Percentiles rank a stretch among this genome's conserved stretches.
These are phyloP conservation scores for Drosophila carrolli DNA, from an alignment of 1,140 invertebrate genomes.

Conservation along the genomic window DNA sequence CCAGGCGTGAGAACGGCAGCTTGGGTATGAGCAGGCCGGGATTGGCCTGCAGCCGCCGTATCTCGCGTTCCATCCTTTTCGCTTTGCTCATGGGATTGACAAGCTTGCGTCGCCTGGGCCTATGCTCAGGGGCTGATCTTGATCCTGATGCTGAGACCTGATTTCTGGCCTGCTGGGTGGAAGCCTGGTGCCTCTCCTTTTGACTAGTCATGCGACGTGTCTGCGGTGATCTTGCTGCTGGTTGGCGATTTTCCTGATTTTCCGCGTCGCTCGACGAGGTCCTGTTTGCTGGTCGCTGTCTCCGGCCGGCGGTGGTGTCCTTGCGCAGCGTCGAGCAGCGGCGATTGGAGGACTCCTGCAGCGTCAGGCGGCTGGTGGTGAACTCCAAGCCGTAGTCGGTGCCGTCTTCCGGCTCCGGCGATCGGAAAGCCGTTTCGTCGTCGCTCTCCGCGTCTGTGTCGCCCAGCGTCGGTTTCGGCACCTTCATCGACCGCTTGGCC, in stretches of 20 bases:
- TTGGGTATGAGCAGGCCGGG: slow-evolving; percentile 57
- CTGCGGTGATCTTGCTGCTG: not conserved
- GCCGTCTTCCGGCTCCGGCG: slow-evolving; percentile 26
- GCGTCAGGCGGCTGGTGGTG: slow-evolving; percentile 46
- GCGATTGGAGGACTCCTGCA: not conserved
- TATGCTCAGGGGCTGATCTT: not conserved
- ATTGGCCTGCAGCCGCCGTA: slow-evolving; percentile 10
- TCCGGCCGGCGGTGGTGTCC: not conserved
- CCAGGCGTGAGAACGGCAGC: slow-evolving; percentile 73
- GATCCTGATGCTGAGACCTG: not conserved
- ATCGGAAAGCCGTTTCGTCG: slow-evolving; percentile 31
- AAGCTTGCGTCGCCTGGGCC: slow-evolving; percentile 29
- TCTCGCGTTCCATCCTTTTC: slow-evolving; percentile 24
- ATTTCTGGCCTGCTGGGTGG: not conserved
- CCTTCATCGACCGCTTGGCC: not conserved
- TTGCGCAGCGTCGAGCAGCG: slow-evolving; percentile 43
- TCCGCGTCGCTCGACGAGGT: slow-evolving; percentile 5
- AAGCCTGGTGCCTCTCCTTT: not conserved
- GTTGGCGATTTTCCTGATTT: slow-evolving; percentile 36
- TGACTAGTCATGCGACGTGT: too few species aligned
- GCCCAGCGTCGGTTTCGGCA: not conserved
- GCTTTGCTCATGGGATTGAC: slow-evolving; percentile 12
- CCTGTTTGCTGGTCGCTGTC: too few species aligned
- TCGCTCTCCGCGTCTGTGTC: not conserved
- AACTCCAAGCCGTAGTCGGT: slow-evolving; percentile 72